These are phyloP conservation scores for Microcebus lehilahytsara DNA, from an alignment of 2,113 vertebrate genomes.

Conservation along the genomic window DNA sequence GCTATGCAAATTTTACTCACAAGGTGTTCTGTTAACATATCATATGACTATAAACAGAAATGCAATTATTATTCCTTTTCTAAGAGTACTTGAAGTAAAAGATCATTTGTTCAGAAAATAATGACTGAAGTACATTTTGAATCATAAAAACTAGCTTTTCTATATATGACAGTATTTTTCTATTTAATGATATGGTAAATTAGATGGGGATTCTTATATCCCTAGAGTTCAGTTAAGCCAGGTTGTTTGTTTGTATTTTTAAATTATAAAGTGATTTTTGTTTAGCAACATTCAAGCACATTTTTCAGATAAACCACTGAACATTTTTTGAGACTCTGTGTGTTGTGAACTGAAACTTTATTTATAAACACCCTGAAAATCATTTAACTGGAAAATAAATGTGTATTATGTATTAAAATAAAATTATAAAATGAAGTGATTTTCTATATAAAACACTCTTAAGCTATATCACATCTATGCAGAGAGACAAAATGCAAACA, in stretches of 20 bases:
- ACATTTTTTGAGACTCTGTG: constrained; percentile 48
- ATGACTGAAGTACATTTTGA: constrained; percentile 45
- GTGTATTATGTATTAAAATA: neutral
- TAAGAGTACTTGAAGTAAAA: neutral
- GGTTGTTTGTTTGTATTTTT: constrained; percentile 38
- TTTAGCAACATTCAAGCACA: constrained; percentile 41
- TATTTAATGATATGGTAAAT: constrained; percentile 69
- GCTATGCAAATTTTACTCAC: neutral
- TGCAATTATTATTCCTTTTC: neutral
- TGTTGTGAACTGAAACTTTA: constrained; percentile 50
- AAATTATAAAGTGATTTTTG: constrained; percentile 53
- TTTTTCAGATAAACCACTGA: constrained; percentile 70
- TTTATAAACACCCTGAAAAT: neutral
- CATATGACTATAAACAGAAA: neutral
- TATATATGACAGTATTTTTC: constrained; percentile 42
- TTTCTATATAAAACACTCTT: neutral
- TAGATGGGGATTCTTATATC: constrained; percentile 49
- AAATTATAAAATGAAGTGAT: neutral
- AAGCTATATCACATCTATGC: neutral
- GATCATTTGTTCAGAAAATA: neutral
- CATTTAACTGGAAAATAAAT: neutral
- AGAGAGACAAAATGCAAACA: neutral
- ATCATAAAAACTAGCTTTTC: constrained; percentile 45
- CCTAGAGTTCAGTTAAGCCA: constrained; percentile 75
- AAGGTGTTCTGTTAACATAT: neutral